These are phyloP conservation scores for Scelioninae gen. 1 DNA, from an alignment of 2,888 invertebrate species.

Conservation along the genomic window DNA sequence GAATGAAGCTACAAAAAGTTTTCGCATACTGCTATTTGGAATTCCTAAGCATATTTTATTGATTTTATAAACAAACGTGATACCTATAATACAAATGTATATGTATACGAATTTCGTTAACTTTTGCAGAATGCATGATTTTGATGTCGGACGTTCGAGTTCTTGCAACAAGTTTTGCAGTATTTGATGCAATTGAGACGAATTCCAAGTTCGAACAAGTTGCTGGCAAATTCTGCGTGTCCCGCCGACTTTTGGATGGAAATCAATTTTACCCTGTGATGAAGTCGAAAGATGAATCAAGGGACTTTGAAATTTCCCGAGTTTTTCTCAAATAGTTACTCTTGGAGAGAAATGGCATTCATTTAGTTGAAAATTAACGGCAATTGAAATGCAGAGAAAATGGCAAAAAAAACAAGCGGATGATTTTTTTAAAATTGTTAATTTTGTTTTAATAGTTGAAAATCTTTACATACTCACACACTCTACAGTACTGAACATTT, in stretches of 20 bases:
- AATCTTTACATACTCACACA: too few species aligned
- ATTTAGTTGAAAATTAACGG: not conserved
- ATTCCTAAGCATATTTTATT: slow-evolving; percentile 48
- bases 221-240: slow-evolving; percentile 19
- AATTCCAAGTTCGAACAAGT: slow-evolving; percentile 9
- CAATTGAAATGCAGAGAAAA: not conserved
- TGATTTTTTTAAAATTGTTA: too few species aligned
- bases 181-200: not conserved
- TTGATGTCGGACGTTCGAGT: slow-evolving; percentile 15
- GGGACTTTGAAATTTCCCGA: not conserved
- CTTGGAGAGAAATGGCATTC: not conserved
- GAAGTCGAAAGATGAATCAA: not conserved
- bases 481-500: too few species aligned
- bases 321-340: not conserved
- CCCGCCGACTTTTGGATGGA: slow-evolving; percentile 17
- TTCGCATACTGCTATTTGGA: slow-evolving; percentile 18
- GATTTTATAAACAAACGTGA: slow-evolving; percentile 57
- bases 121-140: slow-evolving; percentile 41
- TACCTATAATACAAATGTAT: slow-evolving; percentile 32
- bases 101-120: slow-evolving; percentile 40
- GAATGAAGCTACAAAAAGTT: slow-evolving; percentile 33
- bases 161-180: slow-evolving; percentile 10
- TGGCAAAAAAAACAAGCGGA: too few species aligned
- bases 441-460: too few species aligned
- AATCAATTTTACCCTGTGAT: slow-evolving; percentile 16